Evolutionary conservation across 2,888 invertebrate species (phyloP).

Genomic region (Drosophila rubida): DNA sequence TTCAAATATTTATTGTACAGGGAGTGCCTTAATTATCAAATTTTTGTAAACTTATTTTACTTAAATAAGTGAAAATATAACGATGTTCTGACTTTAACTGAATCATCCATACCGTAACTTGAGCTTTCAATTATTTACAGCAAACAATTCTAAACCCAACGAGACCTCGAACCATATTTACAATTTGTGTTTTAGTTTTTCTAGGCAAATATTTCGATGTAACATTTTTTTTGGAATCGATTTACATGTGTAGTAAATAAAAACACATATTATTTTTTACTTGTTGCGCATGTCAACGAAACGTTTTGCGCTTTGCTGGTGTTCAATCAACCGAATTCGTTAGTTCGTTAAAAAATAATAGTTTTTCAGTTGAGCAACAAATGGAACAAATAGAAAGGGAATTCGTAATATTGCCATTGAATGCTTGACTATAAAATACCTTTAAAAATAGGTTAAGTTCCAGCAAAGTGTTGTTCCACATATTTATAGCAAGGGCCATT

Average conservation of each 20-base stretch:
- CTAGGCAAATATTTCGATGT: conserved; percentile 41
- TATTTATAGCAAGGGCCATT: too few relatives aligned
- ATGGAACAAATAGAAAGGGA: conserved; percentile 6
- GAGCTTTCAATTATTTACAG: conserved; percentile 23
- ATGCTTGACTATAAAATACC: conserved; percentile 13
- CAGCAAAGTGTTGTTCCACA: neutral
- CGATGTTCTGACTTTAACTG: too few relatives aligned
- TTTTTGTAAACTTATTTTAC: too few relatives aligned
- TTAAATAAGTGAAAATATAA: too few relatives aligned
- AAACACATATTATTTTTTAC: conserved; percentile 40
- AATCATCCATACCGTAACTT: neutral
- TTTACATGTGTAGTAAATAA: conserved; percentile 51
- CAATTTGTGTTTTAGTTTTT: conserved; percentile 39
- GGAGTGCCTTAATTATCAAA: too few relatives aligned
- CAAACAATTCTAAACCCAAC: conserved; percentile 22
- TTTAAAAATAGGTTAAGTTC: neutral
- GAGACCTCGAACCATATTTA: conserved; percentile 20
- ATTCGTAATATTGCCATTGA: neutral
- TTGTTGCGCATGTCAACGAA: conserved; percentile 41
- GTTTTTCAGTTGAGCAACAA: conserved; percentile 43
- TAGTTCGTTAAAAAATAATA: conserved; percentile 74
- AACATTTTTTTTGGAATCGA: conserved; percentile 50
- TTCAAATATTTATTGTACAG: neutral
- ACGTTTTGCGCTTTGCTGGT: conserved; percentile 53
- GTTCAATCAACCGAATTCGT: conserved; percentile 68